phyloP scores from a whole-genome alignment of 2,113 vertebrate species.

The Sphyrna mokarran region DNA sequence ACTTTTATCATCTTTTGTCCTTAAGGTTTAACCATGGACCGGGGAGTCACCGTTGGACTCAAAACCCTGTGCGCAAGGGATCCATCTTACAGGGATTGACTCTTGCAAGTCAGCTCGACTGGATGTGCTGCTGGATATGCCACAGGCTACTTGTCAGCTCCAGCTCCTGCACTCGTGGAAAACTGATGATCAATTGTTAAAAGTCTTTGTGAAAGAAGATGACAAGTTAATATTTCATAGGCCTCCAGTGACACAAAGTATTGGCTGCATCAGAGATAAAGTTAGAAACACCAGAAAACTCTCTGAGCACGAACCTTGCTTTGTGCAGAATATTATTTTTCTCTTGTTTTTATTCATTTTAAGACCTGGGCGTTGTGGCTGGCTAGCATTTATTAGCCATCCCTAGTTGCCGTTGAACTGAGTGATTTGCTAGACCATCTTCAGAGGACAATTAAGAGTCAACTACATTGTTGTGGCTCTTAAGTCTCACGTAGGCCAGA shows the following conservation, averaged over 20 bases:
- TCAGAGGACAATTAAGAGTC: too few relatives aligned
- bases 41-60: slow-evolving; percentile 93
- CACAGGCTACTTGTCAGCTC: slow-evolving; percentile 61
- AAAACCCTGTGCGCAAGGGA: slow-evolving; percentile 96
- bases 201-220: slow-evolving; percentile 94
- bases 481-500: too few relatives aligned
- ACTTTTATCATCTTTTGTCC: slow-evolving; percentile 37
- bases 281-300: slow-evolving; percentile 87
- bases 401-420: too few relatives aligned
- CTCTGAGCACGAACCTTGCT: slow-evolving; percentile 60
- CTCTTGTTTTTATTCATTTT: background rate
- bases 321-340: background rate
- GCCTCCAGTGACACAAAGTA: slow-evolving; percentile 97
- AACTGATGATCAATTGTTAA: slow-evolving; percentile 87
- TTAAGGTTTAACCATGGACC: slow-evolving; percentile 70
- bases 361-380: too few relatives aligned
- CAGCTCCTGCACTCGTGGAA: slow-evolving; percentile 92
- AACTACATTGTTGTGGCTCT: too few relatives aligned
- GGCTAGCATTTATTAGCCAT: too few relatives aligned
- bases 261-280: slow-evolving; percentile 83
- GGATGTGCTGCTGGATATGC: slow-evolving; percentile 93
- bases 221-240: slow-evolving; percentile 92
- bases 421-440: too few relatives aligned
- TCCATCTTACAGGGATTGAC: slow-evolving; percentile 79
- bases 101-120: slow-evolving; percentile 85